Evolutionary conservation across 2,888 invertebrate species (phyloP), one percentile per base, ranked within the genome.

Genomic region (Thereva nobilitata): DNA sequence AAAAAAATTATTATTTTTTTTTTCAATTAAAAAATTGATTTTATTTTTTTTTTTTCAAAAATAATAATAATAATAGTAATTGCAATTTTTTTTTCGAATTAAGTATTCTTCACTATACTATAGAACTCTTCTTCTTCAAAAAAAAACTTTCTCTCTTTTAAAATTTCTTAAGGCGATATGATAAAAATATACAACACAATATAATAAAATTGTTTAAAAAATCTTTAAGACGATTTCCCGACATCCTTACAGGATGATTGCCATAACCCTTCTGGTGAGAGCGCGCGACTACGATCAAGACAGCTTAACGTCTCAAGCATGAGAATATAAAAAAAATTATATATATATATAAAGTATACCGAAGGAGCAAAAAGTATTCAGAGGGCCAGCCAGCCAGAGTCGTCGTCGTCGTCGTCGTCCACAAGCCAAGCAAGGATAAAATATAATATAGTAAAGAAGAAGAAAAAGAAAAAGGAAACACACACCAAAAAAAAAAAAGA

Each of bases 161-260:
- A 9, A 47, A 34, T 23, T 23, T 23, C 23, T 23, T 23, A 34
- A 61, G 49, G 9, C n/a, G 34, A 49, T 2, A 23, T 41, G 9
- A 41, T 1, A 47, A 40, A 47, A n/a, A 40, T 8, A 47, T 5
- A 38, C 57, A 34, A 49, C n/a, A 63, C n/a, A 23, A 2, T 23
- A 2, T 23, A 23, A 23, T 2, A 34, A 57, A 47, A 35, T 47
- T 52, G 44, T 42, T 68, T 55, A 57, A 69, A 57, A 63, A 40
- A 64, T 56, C 61, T 61, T 50, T 49, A 61, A 61, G 61, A 67
- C 41, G 38, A 61, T 40, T 23, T 41, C 44, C 38, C 45, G 67
- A 78, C 79, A 77, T 78, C 79, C 76, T 77, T 73, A 74, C 78
- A 70, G 76, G 73, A 75, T 78, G 77, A 74, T 76, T 77, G 76